Conservation (phyloP, 2,113 vertebrate species). For the Pseudopodoces humilis region DNA sequence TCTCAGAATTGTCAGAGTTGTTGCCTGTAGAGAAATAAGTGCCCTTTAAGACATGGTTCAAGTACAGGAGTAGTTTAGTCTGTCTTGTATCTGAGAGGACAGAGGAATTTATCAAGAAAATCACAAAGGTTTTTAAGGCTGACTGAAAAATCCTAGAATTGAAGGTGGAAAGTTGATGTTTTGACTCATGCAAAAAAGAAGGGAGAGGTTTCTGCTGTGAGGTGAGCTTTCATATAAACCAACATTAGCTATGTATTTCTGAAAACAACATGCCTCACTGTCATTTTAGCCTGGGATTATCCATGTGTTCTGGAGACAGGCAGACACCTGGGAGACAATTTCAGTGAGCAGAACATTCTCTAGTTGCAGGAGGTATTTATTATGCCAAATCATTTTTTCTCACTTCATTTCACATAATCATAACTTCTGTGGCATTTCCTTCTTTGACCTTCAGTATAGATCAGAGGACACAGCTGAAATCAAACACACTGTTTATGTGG, state of each 20-base stretch:
- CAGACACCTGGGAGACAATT: conserved; percentile 42
- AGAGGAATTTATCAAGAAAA: conserved; percentile 31
- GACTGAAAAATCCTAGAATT: conserved; percentile 5
- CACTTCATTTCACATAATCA: conserved; percentile 79
- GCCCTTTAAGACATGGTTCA: conserved; percentile 45
- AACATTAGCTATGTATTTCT: conserved; percentile 59
- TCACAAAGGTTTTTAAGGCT: background rate
- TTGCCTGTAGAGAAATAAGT: conserved; percentile 1
- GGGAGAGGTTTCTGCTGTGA: conserved; percentile 14
- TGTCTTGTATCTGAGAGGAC: conserved; percentile 21
- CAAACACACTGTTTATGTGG: conserved; percentile 43
- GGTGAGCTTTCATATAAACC: background rate
- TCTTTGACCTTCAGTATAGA: conserved; percentile 75
- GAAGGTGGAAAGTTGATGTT: conserved; percentile 35
- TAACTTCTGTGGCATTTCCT: conserved; percentile 67
- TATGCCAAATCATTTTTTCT: conserved; percentile 70
- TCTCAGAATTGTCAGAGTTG: conserved; percentile 24
- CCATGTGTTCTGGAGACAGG: conserved; percentile 23
- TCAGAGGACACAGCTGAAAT: conserved; percentile 69
- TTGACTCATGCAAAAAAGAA: conserved; percentile 33
- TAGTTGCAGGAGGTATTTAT: conserved; percentile 67
- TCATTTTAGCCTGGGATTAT: conserved; percentile 58
- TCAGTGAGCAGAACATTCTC: conserved; percentile 64
- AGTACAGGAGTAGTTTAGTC: conserved; percentile 44
- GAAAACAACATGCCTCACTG: conserved; percentile 57